Conservation (phyloP, 2,113 vertebrate species). For the Bubo bubo region DNA sequence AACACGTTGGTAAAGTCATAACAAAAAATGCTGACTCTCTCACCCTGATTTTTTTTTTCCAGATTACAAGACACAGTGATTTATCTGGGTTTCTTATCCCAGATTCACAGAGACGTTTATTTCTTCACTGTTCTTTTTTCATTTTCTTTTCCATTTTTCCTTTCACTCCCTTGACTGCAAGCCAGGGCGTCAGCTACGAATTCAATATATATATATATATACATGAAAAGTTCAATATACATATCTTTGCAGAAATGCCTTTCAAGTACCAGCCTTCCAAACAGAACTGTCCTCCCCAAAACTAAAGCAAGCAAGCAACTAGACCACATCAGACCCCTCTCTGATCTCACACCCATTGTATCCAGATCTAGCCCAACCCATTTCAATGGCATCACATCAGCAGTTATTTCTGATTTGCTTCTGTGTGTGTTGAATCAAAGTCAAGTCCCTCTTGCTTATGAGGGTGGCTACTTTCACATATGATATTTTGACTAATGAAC, state of each 20-base stretch:
- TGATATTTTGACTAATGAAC: not conserved
- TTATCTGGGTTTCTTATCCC: not conserved
- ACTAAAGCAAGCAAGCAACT: not conserved
- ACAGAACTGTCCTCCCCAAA: not conserved
- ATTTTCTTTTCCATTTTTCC: not conserved
- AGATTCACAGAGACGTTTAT: not conserved
- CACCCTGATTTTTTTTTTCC: not conserved
- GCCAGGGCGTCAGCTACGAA: not conserved
- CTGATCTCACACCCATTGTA: not conserved
- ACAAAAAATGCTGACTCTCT: not conserved
- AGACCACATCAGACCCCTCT: not conserved
- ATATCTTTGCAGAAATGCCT: not conserved
- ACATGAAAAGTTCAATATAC: not conserved
- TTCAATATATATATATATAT: not conserved
- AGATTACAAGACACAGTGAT: not conserved
- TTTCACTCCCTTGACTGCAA: not conserved
- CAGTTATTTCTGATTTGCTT: not conserved
- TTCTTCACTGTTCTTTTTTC: not conserved
- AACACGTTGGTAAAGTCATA: not conserved
- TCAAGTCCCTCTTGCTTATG: not conserved
- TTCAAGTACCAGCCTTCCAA: not conserved
- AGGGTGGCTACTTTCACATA: not conserved
- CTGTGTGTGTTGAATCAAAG: not conserved
- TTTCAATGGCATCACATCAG: not conserved
- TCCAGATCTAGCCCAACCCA: not conserved